Percentiles rank a stretch among this genome's conserved stretches.
These are phyloP conservation scores for Varanus komodoensis DNA, from an alignment of 2,113 vertebrate species.

Conservation along the genomic window DNA sequence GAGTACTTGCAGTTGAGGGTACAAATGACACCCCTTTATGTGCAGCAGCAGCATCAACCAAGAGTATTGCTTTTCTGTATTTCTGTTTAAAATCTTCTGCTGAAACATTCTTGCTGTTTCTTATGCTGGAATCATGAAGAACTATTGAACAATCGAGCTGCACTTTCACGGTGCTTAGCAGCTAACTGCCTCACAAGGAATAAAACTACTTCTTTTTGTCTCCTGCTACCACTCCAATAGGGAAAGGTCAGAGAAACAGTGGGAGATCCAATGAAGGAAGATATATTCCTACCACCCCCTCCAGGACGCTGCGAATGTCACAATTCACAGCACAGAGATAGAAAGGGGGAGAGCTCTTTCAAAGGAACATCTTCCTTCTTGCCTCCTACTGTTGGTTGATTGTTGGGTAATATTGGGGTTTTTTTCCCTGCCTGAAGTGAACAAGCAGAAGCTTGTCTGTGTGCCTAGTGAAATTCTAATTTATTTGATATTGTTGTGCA, in stretches of 20 bases:
- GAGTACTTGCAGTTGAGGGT: neutral
- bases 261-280: conserved; percentile 68
- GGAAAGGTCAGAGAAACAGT: conserved; percentile 72
- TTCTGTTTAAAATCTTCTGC: conserved; percentile 56
- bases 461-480: conserved; percentile 29
- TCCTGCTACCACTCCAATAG: conserved; percentile 59
- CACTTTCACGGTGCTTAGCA: conserved; percentile 60
- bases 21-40: neutral
- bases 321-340: conserved; percentile 45
- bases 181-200: conserved; percentile 61
- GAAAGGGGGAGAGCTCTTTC: neutral
- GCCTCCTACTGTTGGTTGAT: conserved; percentile 41
- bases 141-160: conserved; percentile 47
- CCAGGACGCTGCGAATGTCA: conserved; percentile 63
- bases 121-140: conserved; percentile 41
- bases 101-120: conserved; percentile 51
- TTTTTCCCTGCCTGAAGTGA: conserved; percentile 31
- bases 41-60: conserved; percentile 39
- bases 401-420: conserved; percentile 31
- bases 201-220: conserved; percentile 67
- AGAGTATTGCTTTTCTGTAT: conserved; percentile 53
- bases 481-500: conserved; percentile 13
- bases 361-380: conserved; percentile 49
- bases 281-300: conserved; percentile 46
- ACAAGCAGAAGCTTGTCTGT: conserved; percentile 45